A percentile compares a stretch with the other conserved stretches of the same genome.
Evolutionary conservation across 2,113 vertebrate species (phyloP).

Genomic region (Ahaetulla prasina): DNA sequence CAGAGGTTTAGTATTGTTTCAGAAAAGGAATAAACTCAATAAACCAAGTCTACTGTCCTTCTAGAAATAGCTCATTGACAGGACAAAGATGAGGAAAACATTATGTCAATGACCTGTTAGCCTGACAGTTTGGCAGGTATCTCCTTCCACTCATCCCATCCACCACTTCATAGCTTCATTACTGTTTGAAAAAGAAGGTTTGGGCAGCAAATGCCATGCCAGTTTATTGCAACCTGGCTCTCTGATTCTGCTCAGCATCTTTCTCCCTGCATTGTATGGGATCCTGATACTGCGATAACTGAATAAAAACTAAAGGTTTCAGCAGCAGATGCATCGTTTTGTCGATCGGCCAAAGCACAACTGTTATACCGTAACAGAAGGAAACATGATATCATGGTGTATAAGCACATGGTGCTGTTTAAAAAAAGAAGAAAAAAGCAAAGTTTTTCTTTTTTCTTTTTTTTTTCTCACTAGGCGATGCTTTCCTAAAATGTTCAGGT

Average conservation of each 20-base stretch:
- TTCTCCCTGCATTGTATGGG: not conserved
- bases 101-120: not conserved
- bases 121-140: not conserved
- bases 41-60: not conserved
- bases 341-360: not conserved
- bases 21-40: not conserved
- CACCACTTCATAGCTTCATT: not conserved
- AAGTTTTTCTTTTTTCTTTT: not conserved
- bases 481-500: not conserved
- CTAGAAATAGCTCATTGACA: not conserved
- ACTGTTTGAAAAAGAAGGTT: not conserved
- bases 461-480: not conserved
- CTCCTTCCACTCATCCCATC: not conserved
- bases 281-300: not conserved
- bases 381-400: not conserved
- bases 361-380: not conserved
- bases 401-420: not conserved
- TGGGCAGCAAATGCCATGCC: not conserved
- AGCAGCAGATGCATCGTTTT: not conserved
- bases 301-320: not conserved
- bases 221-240: not conserved
- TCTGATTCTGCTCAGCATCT: not conserved
- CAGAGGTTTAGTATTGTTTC: not conserved
- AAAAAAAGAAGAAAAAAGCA: not conserved
- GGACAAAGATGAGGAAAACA: not conserved